These are phyloP conservation scores for Sandelia bainsii DNA, from an alignment of 2,797 vertebrate genomes.

Conservation along the genomic window DNA sequence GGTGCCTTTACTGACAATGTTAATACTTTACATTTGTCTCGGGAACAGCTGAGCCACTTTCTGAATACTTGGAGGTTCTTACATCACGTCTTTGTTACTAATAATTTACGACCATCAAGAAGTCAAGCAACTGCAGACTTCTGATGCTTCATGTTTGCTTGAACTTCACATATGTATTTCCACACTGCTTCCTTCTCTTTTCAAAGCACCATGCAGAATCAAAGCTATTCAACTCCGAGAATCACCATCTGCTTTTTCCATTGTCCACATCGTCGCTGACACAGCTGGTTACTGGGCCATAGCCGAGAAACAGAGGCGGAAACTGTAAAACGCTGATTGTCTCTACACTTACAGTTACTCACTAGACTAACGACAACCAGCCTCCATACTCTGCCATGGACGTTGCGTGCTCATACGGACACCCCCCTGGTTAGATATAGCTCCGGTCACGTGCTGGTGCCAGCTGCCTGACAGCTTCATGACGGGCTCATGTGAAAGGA, in stretches of 20 bases:
- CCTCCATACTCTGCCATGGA: conserved; percentile 12
- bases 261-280: conserved; percentile 28
- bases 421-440: conserved; percentile 43
- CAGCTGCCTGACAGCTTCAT: conserved; percentile 58
- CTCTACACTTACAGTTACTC: not conserved
- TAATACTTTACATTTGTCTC: conserved; percentile 37
- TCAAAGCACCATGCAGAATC: conserved; percentile 23
- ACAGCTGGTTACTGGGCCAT: conserved; percentile 32
- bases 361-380: conserved; percentile 52
- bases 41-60: conserved; percentile 26
- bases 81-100: conserved; percentile 30
- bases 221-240: conserved; percentile 26
- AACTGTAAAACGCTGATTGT: conserved; percentile 25
- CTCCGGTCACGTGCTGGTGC: conserved; percentile 42
- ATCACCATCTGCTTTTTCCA: conserved; percentile 49
- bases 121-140: conserved; percentile 23
- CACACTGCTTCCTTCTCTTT: conserved; percentile 16
- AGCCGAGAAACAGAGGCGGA: conserved; percentile 25
- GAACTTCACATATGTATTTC: conserved; percentile 16
- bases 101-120: conserved; percentile 27
- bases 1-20: conserved; percentile 45
- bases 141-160: conserved; percentile 29
- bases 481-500: conserved; percentile 52
- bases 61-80: conserved; percentile 35
- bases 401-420: conserved; percentile 34